Evolutionary conservation across 2,113 vertebrate genomes (phyloP), one percentile per base, ranked within the genome.

Genomic region (Maccullochella peelii): DNA sequence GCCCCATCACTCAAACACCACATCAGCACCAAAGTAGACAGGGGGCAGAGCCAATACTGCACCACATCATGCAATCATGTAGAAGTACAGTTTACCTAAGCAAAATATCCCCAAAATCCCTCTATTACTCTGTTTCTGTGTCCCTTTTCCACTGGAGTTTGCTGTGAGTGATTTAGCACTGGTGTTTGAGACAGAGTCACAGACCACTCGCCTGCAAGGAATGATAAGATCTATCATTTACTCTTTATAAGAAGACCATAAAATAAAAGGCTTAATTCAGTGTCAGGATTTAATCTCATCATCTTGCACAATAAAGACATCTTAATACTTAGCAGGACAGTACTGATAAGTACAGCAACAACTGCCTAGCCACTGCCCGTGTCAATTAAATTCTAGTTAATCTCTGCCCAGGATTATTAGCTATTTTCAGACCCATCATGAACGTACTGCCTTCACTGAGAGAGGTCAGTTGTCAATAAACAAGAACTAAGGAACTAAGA

Each of bases 1-100:
- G 75, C 80, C 78, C 76, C 81, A 88, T 91, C 89, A 58, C 79
- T 93, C 92, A 92, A 91, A 88, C 77, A 85, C 84, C 80, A 79
- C 86, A 90, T 77, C 73, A 79, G 54, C 71, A 76, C 62, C 69
- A 80, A 81, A 67, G 75, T 61, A 84, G 82, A 86, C 20, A 65
- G 30, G 40, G 40, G 67, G 61, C 65, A 49, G 49, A 55, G 77
- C 44, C 70, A 62, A 69, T 54, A 27, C 67, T 77, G 59, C 21
- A 52, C 57, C 66, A 76, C 23, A 62, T 27, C 23, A 62, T 27
- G 5, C 12, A 55, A 16, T 30, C 36, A 55, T 57, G 42, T 23
- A 62, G 6, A 57, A 36, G 44, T 47, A 61, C 18, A 78, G 7
- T 61, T 44, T 52, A 59, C 23, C 9, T 27, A 44, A 66, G 66